A percentile compares a stretch with the other conserved stretches of the same genome.
These are phyloP conservation scores for Chromobotia macracanthus DNA, from an alignment of 2,797 vertebrate genomes.

Conservation along the genomic window DNA sequence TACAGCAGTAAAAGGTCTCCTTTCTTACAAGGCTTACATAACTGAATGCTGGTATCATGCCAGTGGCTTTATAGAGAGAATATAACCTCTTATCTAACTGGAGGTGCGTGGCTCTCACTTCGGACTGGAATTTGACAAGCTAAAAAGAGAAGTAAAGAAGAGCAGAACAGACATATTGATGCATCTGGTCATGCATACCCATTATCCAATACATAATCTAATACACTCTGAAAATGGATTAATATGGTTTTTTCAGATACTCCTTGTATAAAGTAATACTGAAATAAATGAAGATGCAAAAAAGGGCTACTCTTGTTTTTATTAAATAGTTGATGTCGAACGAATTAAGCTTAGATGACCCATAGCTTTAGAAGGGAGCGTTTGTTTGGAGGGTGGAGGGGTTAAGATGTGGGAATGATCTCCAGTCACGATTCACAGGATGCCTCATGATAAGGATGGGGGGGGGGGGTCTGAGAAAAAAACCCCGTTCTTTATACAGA, in stretches of 20 bases:
- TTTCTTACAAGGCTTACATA: slow-evolving; percentile 40
- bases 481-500: neutral
- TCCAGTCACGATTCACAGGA: slow-evolving; percentile 21
- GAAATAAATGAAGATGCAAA: neutral
- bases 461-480: slow-evolving; percentile 15
- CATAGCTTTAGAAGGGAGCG: neutral
- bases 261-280: no score
- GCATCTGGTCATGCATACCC: no score
- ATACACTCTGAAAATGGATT: no score
- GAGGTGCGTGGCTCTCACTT: slow-evolving; percentile 21
- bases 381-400: neutral
- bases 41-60: slow-evolving; percentile 8
- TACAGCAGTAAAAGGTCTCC: neutral
- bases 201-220: no score
- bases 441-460: slow-evolving; percentile 20
- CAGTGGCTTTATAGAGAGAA: slow-evolving; percentile 10
- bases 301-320: neutral
- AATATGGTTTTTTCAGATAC: no score
- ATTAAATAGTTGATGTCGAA: neutral
- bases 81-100: slow-evolving; percentile 19
- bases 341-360: neutral
- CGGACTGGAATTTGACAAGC: slow-evolving; percentile 35
- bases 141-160: slow-evolving; percentile 24
- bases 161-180: neutral
- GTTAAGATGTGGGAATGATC: slow-evolving; percentile 9